These are phyloP conservation scores for Resseliella maxima DNA, from an alignment of 2,888 invertebrate genomes.

Conservation along the genomic window DNA sequence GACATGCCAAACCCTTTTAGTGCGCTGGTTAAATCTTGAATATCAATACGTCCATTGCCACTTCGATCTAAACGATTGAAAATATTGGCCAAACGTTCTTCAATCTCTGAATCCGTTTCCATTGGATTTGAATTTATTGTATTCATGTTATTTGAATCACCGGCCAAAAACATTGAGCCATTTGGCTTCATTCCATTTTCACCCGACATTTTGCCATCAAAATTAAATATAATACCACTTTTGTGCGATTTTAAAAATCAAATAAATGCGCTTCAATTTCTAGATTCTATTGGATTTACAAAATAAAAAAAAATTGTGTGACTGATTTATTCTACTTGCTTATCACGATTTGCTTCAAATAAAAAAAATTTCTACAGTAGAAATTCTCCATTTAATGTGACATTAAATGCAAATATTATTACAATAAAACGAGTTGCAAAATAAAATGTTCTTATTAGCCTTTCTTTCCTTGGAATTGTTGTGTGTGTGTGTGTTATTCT, in stretches of 20 bases:
- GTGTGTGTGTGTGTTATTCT: too few species aligned
- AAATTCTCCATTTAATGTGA: neutral
- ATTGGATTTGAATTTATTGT: neutral
- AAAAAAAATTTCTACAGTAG: neutral
- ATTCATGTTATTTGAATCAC: neutral
- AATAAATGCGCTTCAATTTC: neutral
- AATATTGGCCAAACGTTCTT: constrained; percentile 20
- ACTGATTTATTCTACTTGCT: neutral
- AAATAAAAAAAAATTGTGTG: too few species aligned
- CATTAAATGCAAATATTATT: neutral
- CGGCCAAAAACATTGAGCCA: neutral
- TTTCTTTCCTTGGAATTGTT: neutral
- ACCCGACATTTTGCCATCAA: constrained; percentile 5
- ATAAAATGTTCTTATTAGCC: neutral
- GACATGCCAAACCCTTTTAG: constrained; percentile 87
- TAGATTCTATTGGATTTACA: neutral
- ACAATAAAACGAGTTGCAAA: neutral
- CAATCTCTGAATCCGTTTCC: constrained; percentile 4
- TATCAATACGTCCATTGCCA: constrained; percentile 84
- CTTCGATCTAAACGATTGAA: constrained; percentile 49
- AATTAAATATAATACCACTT: neutral
- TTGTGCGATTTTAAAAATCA: neutral
- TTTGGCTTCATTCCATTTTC: neutral
- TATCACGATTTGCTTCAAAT: neutral
- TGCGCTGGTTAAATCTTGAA: constrained; percentile 90